These are phyloP conservation scores for Hyles lineata DNA, from an alignment of 2,888 invertebrate species.

Conservation along the genomic window DNA sequence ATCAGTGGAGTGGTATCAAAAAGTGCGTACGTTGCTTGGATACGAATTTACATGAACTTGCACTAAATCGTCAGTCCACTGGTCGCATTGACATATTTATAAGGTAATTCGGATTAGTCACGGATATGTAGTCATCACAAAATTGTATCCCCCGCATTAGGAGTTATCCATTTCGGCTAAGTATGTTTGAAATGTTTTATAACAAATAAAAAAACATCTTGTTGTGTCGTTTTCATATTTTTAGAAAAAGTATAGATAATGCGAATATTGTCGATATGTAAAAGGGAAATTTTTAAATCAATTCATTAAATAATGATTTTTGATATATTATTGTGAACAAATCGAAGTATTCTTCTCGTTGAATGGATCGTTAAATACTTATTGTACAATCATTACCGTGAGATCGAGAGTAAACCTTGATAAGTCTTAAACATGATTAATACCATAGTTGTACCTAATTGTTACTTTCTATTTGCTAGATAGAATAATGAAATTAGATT, in stretches of 20 bases:
- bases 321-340: constrained; percentile 77
- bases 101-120: constrained; percentile 74
- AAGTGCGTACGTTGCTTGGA: constrained; percentile 28
- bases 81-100: constrained; percentile 57
- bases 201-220: constrained; percentile 67
- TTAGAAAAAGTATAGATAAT: constrained; percentile 75
- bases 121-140: constrained; percentile 79
- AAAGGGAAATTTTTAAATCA: constrained; percentile 63
- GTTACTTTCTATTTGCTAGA: constrained; percentile 85
- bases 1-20: constrained; percentile 44
- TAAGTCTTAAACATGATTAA: constrained; percentile 68
- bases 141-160: constrained; percentile 72
- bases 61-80: constrained; percentile 33
- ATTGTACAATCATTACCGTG: constrained; percentile 76
- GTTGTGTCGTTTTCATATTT: constrained; percentile 83
- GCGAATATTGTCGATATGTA: constrained; percentile 67
- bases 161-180: constrained; percentile 72
- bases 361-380: constrained; percentile 70
- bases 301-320: constrained; percentile 64
- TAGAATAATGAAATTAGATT: constrained; percentile 84
- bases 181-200: constrained; percentile 71
- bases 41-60: constrained; percentile 15
- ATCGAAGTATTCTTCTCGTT: constrained; percentile 75
- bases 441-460: constrained; percentile 82
- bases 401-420: constrained; percentile 70